These are phyloP conservation scores for Lepilemur ruficaudatus DNA, from an alignment of 2,797 vertebrate genomes.

Conservation along the genomic window DNA sequence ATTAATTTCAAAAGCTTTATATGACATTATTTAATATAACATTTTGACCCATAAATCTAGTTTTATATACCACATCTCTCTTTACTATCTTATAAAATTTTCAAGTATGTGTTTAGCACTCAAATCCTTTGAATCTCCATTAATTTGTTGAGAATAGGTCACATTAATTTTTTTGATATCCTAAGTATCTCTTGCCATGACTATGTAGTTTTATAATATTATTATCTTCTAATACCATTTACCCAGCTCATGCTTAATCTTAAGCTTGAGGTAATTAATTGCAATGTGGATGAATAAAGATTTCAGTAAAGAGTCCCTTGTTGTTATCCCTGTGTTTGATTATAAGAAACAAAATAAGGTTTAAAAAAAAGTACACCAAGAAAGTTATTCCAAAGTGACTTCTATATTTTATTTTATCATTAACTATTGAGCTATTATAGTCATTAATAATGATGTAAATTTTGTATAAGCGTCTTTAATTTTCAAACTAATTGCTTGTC, in stretches of 20 bases:
- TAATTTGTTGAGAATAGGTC: neutral
- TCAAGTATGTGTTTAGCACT: neutral
- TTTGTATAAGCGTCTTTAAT: conserved; percentile 72
- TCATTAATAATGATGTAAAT: conserved; percentile 75
- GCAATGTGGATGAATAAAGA: neutral
- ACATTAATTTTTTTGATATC: neutral
- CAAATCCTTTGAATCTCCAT: neutral
- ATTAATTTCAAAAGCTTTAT: neutral
- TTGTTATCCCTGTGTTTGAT: neutral
- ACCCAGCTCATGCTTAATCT: neutral
- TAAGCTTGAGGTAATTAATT: neutral
- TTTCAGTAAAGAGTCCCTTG: neutral
- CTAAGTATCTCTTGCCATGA: neutral
- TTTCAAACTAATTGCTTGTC: conserved; percentile 71
- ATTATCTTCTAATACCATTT: neutral
- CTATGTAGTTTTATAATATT: neutral
- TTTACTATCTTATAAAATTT: neutral
- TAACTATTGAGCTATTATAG: conserved; percentile 65
- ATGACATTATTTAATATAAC: neutral
- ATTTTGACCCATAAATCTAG: neutral
- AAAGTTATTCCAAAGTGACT: conserved; percentile 49
- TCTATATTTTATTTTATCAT: conserved; percentile 71
- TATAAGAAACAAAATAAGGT: neutral
- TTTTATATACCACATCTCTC: neutral
- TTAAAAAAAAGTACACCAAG: neutral